These are phyloP conservation scores for Myiotriccus ornatus DNA, from an alignment of 2,797 vertebrate species.

Conservation along the genomic window DNA sequence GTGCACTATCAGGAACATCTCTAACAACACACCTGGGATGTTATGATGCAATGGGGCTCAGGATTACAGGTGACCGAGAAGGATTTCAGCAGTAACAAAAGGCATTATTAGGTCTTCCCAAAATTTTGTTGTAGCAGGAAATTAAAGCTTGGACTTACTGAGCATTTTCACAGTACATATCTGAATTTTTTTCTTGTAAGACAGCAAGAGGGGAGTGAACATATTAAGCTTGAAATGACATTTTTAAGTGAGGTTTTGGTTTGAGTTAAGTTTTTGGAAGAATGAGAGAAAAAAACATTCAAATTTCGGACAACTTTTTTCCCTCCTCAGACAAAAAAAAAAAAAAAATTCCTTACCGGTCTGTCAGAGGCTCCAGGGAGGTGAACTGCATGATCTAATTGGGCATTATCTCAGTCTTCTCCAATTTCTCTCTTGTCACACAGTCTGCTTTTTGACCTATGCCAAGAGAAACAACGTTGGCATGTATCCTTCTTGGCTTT, in stretches of 20 bases:
- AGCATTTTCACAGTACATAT: background rate
- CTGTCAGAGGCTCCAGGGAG: conserved; percentile 34
- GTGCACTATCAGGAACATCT: background rate
- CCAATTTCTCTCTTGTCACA: conserved; percentile 63
- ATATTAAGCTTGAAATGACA: background rate
- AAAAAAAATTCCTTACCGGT: conserved; percentile 15
- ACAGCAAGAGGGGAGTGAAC: background rate
- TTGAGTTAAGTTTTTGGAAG: background rate
- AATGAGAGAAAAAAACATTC: background rate
- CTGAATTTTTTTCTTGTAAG: background rate
- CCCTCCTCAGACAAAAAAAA: background rate
- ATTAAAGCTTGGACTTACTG: background rate
- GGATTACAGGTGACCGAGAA: background rate
- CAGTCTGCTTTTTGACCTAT: conserved; percentile 65
- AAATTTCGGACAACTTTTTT: background rate
- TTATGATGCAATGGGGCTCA: background rate
- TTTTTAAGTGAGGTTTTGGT: background rate
- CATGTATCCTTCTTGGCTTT: conserved; percentile 61
- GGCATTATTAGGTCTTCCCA: background rate
- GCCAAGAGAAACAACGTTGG: conserved; percentile 65
- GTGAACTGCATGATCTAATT: conserved; percentile 65
- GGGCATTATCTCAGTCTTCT: conserved; percentile 65
- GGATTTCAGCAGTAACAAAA: background rate
- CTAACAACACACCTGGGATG: background rate
- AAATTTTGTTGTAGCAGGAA: background rate